Base-by-base conservation (phyloP, 2,797 vertebrate species). In the Borostomias antarcticus region DNA sequence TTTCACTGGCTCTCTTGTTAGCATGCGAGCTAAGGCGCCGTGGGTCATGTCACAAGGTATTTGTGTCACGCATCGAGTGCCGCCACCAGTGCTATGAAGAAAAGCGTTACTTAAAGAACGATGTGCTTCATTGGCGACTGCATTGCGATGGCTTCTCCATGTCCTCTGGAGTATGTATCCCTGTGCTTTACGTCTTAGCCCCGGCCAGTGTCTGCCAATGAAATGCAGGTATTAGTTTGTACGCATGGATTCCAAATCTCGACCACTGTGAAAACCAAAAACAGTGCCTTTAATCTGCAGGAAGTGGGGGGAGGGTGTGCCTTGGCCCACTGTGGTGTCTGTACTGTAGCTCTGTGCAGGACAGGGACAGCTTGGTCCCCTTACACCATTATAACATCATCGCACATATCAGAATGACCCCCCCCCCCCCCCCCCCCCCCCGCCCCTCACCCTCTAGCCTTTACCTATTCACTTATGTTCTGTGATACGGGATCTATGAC, bases 181-280 rank as follows among this genome's bases (percentile, higher is more conserved):
- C n/a, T n/a, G n/a, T n/a, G n/a, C n/a, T n/a, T n/a, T n/a, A n/a
- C n/a, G n/a, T n/a, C n/a, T n/a, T n/a, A n/a, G n/a, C n/a, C n/a
- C n/a, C n/a, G n/a, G n/a, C n/a, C n/a, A n/a, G n/a, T n/a, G n/a
- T n/a, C n/a, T 45, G 40, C 17, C 40, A 45, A 45, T 45, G 40
- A 1, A 45, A 45, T 45, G 4, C 4, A 45, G 4, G 40, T 45
- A 15, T 43, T 45, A 13, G n/a, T 45, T 45, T 15, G 40, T 45
- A 45, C n/a, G 40, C 40, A 45, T 45, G 40, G n/a, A 45, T 45
- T 45, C 40, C 40, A 45, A 45, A 45, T n/a, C 40, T 15, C n/a
- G 13, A n/a, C 40, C 40, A 15, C n/a, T 45, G 13, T 17, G n/a
- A 45, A 45, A 45, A 45, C 40, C 40, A n/a, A 4, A 45, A 13